phyloP scores from a whole-genome alignment of 2,797 vertebrate species.

The Amblyopsis hoosieri region DNA sequence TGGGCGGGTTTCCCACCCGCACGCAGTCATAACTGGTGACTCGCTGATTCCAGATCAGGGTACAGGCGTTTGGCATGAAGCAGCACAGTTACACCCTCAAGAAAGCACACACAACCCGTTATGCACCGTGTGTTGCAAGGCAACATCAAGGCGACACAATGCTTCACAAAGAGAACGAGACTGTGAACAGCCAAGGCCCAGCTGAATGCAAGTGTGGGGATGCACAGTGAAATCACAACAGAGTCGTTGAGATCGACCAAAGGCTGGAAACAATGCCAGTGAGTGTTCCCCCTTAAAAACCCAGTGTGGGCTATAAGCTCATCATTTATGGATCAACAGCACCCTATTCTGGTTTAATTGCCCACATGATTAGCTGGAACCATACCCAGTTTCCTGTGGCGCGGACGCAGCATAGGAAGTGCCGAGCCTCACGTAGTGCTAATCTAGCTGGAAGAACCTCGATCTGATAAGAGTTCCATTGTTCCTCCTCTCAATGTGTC shows the following conservation, averaged over 20 bases:
- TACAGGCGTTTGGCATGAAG: not conserved
- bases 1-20: constrained; percentile 46
- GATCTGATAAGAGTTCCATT: constrained; percentile 63
- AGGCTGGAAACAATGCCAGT: not conserved
- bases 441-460: constrained; percentile 46
- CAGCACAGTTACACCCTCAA: not conserved
- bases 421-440: constrained; percentile 46
- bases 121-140: too few species aligned
- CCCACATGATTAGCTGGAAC: constrained; percentile 72
- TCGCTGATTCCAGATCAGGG: not conserved
- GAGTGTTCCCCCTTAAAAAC: constrained; percentile 4
- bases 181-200: not conserved
- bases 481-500: constrained; percentile 53
- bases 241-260: not conserved
- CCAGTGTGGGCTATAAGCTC: constrained; percentile 50
- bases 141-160: not conserved
- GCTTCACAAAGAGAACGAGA: not conserved
- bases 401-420: constrained; percentile 54
- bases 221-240: constrained; percentile 12
- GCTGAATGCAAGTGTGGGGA: not conserved
- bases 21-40: constrained; percentile 32
- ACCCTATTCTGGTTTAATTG: constrained; percentile 77
- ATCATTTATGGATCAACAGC: constrained; percentile 73
- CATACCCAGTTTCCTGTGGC: constrained; percentile 49
- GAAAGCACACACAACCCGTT: not conserved